Percentiles rank a stretch among this genome's conserved stretches.
Conservation (phyloP, 2,888 invertebrate genomes). For the Dexiosoma caninum region DNA sequence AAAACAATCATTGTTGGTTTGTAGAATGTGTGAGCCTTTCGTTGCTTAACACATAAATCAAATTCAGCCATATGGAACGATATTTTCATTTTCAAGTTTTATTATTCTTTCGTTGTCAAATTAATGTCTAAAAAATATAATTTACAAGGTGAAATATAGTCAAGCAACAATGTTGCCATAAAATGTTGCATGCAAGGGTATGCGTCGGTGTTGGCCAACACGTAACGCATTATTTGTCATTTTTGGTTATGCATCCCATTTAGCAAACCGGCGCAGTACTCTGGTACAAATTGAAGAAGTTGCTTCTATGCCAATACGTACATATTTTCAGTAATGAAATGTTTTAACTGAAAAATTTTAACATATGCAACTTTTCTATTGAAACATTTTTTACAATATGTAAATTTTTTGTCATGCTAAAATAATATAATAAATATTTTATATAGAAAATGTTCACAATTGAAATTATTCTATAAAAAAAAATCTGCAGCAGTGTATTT, state of each 20-base stretch:
- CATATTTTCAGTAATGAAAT: background rate
- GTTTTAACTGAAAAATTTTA: background rate
- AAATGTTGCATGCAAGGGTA: conserved; percentile 27
- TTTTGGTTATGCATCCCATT: too few relatives aligned
- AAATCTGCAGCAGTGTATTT: too few relatives aligned
- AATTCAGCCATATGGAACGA: conserved; percentile 54
- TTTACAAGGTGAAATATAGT: conserved; percentile 44
- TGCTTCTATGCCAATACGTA: too few relatives aligned
- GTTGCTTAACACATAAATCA: conserved; percentile 30
- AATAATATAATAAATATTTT: too few relatives aligned
- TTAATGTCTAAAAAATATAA: conserved; percentile 48
- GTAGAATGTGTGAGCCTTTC: background rate
- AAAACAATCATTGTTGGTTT: conserved; percentile 11
- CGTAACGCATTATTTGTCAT: conserved; percentile 59
- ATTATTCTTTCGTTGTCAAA: conserved; percentile 25
- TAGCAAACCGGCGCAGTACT: too few relatives aligned
- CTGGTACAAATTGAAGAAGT: too few relatives aligned
- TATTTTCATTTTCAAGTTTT: conserved; percentile 7
- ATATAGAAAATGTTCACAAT: too few relatives aligned
- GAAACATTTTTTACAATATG: too few relatives aligned
- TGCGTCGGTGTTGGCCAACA: conserved; percentile 52
- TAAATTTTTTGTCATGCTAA: too few relatives aligned
- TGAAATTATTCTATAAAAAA: too few relatives aligned
- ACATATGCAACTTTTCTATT: background rate
- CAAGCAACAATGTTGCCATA: conserved; percentile 41